Evolutionary conservation across 23 tunicate genomes (phyloP).

Genomic region (Trididemnum clinides): DNA sequence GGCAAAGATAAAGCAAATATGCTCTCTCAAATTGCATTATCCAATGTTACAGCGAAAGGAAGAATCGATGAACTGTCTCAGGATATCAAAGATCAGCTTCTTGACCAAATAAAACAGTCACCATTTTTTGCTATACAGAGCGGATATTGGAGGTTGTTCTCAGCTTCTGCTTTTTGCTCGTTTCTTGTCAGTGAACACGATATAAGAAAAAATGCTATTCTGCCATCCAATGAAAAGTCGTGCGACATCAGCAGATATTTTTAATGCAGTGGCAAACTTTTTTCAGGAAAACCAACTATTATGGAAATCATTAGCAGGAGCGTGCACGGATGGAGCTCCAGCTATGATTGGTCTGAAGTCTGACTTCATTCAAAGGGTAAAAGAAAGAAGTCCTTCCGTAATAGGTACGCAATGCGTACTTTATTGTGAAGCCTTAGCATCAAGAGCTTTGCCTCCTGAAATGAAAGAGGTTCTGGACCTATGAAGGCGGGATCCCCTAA

Average conservation of each 20-base stretch:
- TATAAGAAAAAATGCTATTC: slow-evolving; percentile 41
- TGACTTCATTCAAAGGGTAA: slow-evolving; percentile 24
- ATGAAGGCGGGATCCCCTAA: too few species aligned
- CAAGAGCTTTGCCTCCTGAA: too few species aligned
- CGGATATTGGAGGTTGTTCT: slow-evolving; percentile 35
- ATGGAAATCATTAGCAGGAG: slow-evolving; percentile 29
- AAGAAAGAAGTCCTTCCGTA: too few species aligned
- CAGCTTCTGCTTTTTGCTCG: slow-evolving; percentile 32
- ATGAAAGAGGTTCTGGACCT: too few species aligned
- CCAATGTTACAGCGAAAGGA: slow-evolving; percentile 46
- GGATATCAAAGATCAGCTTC: slow-evolving; percentile 48
- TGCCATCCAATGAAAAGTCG: slow-evolving; percentile 38
- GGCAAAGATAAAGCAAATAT: slow-evolving; percentile 52
- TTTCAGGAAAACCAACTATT: slow-evolving; percentile 33
- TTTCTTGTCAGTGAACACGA: slow-evolving; percentile 29
- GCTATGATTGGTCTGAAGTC: slow-evolving; percentile 24
- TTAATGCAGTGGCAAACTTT: slow-evolving; percentile 15
- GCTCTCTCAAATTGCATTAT: slow-evolving; percentile 58
- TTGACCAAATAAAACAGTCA: slow-evolving; percentile 33
- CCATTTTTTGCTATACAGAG: slow-evolving; percentile 44
- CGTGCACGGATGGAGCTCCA: slow-evolving; percentile 29
- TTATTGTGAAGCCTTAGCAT: too few species aligned
- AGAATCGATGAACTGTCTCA: slow-evolving; percentile 51
- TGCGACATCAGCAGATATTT: slow-evolving; percentile 38
- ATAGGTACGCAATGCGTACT: too few species aligned